Base-by-base conservation (phyloP, 2,888 invertebrate species). In the Phaonia tiefii region DNA sequence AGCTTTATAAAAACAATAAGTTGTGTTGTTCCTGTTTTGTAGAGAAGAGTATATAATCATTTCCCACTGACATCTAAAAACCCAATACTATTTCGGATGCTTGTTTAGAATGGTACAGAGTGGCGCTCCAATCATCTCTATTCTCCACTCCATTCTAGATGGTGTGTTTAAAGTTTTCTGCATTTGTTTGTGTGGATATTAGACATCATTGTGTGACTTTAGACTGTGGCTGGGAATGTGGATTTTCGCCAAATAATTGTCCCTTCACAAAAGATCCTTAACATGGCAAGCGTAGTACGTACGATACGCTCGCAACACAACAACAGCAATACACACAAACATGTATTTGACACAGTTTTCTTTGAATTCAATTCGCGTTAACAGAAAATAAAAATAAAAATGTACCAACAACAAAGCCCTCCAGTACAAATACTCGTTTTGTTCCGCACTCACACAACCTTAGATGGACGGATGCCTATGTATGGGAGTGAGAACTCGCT, bases 341-440 rank as follows among this genome's bases (percentile, higher is more conserved):
- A 42, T 63, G 54, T 42, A 76, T 65, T 63, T 76, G 75, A 76
- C 75, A 76, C 75, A 76, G 75, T 76, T 76, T 75, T 70, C 70
- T 71, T 76, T 76, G 70, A 76, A 76, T 37, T 46, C 37, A 70
- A 65, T 63, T 54, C 54, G 26, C 17, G 22, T 31, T 15, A 37
- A 22, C n/a, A 65, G 8, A 70, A 54, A 37, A 26, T 11, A 0
- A 15, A 66, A 67, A 42, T 17, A 25, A 37, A 49, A 51, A 51
- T 26, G 49, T 13, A 60, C 54, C 44, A 11, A 66, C 63, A 67
- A 75, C 58, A 67, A 75, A 67, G 17, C 31, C 8, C 31, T 8
- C 67, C 42, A 60, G 39, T 44, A 37, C 49, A 60, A 60, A 63
- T 54, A 67, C 58, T 67, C 58, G 51, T 66, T 70, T 39, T 37